Percentiles rank a stretch among this genome's conserved stretches.
Evolutionary conservation across 2,888 invertebrate species (phyloP).

Genomic region (Tinea trinotella): DNA sequence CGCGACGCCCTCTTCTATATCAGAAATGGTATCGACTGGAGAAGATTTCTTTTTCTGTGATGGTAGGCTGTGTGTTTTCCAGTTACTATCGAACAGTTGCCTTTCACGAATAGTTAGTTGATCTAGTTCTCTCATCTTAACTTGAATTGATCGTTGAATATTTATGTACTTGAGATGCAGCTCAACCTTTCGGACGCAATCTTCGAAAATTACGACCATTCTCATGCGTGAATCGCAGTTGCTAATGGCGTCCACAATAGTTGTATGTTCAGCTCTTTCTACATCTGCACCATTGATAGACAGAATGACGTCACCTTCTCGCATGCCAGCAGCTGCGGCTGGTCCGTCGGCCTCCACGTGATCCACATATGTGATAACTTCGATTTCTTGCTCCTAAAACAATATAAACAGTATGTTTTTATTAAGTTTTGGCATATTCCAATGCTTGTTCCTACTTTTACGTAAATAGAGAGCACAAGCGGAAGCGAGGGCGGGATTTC

Average conservation of each 20-base stretch:
- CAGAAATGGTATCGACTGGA: slow-evolving; percentile 55
- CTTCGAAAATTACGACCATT: slow-evolving; percentile 97
- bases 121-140: slow-evolving; percentile 88
- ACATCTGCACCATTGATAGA: slow-evolving; percentile 97
- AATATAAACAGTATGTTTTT: slow-evolving; percentile 16
- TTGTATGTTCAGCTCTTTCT: slow-evolving; percentile 94
- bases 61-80: slow-evolving; percentile 92
- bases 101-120: slow-evolving; percentile 85
- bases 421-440: too few relatives aligned
- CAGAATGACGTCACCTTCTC: slow-evolving; percentile 96
- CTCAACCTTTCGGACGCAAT: slow-evolving; percentile 94
- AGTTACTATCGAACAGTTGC: slow-evolving; percentile 86
- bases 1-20: slow-evolving; percentile 52
- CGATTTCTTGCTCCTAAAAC: slow-evolving; percentile 86
- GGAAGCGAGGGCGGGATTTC: too few relatives aligned
- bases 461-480: too few relatives aligned
- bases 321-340: slow-evolving; percentile 93
- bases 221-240: slow-evolving; percentile 91
- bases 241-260: slow-evolving; percentile 93
- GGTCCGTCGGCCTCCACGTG: slow-evolving; percentile 95
- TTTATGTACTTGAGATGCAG: slow-evolving; percentile 94
- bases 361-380: slow-evolving; percentile 97
- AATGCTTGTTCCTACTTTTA: too few relatives aligned
- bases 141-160: slow-evolving; percentile 86
- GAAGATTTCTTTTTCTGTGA: slow-evolving; percentile 85